These are phyloP conservation scores for Oostethus manadensis DNA, from an alignment of 2,113 vertebrate genomes.

Conservation along the genomic window DNA sequence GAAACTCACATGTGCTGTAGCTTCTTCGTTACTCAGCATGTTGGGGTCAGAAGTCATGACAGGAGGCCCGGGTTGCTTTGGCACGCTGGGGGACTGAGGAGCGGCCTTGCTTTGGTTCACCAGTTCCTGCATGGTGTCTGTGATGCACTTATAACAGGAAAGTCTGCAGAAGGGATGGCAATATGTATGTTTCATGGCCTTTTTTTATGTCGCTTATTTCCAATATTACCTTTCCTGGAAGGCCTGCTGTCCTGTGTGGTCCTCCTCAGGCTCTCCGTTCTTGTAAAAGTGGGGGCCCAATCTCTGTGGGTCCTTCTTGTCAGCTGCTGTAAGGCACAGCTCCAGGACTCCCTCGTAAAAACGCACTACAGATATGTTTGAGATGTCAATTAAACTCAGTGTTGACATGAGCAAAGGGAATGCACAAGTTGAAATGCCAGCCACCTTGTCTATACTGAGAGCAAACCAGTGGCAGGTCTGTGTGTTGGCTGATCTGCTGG, in stretches of 20 bases:
- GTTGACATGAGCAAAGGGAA: not conserved
- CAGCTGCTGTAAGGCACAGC: slow-evolving; percentile 89
- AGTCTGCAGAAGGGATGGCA: slow-evolving; percentile 64
- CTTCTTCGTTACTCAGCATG: slow-evolving; percentile 98
- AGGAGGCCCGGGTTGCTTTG: slow-evolving; percentile 93
- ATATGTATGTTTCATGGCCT: not conserved
- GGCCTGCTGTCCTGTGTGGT: slow-evolving; percentile 83
- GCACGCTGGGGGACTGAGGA: slow-evolving; percentile 96
- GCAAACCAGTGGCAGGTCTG: slow-evolving; percentile 89
- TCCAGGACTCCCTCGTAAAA: slow-evolving; percentile 97
- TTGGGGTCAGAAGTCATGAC: slow-evolving; percentile 95
- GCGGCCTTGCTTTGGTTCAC: slow-evolving; percentile 97
- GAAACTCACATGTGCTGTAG: slow-evolving; percentile 90
- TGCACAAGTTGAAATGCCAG: not conserved
- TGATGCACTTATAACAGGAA: slow-evolving; percentile 93
- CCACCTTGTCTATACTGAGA: slow-evolving; percentile 91
- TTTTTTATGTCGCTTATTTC: too few relatives aligned
- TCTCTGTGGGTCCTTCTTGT: slow-evolving; percentile 93
- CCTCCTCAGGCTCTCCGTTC: slow-evolving; percentile 95
- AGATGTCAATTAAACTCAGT: not conserved
- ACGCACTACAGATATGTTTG: slow-evolving; percentile 72
- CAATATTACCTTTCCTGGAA: slow-evolving; percentile 84
- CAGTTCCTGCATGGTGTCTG: slow-evolving; percentile 94
- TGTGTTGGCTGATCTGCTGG: slow-evolving; percentile 92
- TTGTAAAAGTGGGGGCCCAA: slow-evolving; percentile 96